Conservation (phyloP, 2,797 vertebrate species). For the Loris lydekkerianus region DNA sequence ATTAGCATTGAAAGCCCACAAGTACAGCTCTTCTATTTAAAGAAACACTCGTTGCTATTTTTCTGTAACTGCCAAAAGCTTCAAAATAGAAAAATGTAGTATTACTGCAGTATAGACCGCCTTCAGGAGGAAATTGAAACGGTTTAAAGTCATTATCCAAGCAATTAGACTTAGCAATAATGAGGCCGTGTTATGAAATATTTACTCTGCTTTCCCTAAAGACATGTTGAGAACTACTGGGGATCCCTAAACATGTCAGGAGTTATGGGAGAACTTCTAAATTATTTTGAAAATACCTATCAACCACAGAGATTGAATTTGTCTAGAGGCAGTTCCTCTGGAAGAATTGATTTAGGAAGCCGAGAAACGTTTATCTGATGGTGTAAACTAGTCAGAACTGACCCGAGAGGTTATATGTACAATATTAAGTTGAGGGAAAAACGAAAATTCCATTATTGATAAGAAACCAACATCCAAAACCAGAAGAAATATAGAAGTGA, state of each 20-base stretch:
- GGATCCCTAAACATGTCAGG: slow-evolving; percentile 46
- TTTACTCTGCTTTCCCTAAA: slow-evolving; percentile 60
- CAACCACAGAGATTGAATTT: slow-evolving; percentile 79
- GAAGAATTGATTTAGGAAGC: slow-evolving; percentile 79
- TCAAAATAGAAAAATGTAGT: slow-evolving; percentile 33
- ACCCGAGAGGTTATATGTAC: slow-evolving; percentile 50
- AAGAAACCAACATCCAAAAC: slow-evolving; percentile 13
- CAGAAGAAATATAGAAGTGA: neutral
- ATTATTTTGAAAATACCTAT: slow-evolving; percentile 70
- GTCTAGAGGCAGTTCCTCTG: slow-evolving; percentile 80
- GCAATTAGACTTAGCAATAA: slow-evolving; percentile 60
- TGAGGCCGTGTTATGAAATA: slow-evolving; percentile 59
- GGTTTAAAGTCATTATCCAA: slow-evolving; percentile 74
- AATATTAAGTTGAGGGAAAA: slow-evolving; percentile 41
- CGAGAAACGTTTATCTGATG: slow-evolving; percentile 68
- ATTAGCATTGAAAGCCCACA: slow-evolving; percentile 74
- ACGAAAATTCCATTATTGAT: neutral
- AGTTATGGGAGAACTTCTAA: slow-evolving; percentile 54
- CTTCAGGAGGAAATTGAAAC: slow-evolving; percentile 68
- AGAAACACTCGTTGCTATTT: slow-evolving; percentile 71
- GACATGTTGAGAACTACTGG: slow-evolving; percentile 33
- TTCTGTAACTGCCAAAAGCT: neutral
- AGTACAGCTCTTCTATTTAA: slow-evolving; percentile 68
- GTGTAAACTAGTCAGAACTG: slow-evolving; percentile 68
- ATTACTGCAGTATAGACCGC: neutral